These are phyloP conservation scores for Plagodis dolabraria DNA, from an alignment of 2,888 invertebrate species.

Conservation along the genomic window DNA sequence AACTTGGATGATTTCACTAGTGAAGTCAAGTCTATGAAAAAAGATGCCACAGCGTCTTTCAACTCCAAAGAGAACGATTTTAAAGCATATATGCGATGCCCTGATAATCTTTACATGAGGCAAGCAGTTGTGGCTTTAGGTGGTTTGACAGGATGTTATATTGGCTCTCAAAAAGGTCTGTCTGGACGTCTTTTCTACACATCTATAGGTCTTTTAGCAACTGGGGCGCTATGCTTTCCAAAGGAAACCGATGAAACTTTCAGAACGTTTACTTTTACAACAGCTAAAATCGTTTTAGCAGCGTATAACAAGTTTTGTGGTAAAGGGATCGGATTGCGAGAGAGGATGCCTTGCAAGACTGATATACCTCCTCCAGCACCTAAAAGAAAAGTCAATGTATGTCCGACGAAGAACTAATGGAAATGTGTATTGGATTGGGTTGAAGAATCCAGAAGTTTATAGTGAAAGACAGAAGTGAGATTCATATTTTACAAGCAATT, in stretches of 20 bases:
- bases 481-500: too few species aligned
- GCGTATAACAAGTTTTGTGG: conserved; percentile 49
- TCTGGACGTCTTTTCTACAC: conserved; percentile 45
- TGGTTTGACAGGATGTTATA: conserved; percentile 43
- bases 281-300: conserved; percentile 38
- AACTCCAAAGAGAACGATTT: conserved; percentile 41
- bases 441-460: too few species aligned
- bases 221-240: conserved; percentile 62
- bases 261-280: conserved; percentile 40
- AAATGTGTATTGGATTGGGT: neutral
- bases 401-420: conserved; percentile 33
- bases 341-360: conserved; percentile 52
- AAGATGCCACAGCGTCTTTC: conserved; percentile 25
- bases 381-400: conserved; percentile 32
- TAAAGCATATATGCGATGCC: conserved; percentile 51
- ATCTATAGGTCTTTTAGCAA: conserved; percentile 46
- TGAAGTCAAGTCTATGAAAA: conserved; percentile 26
- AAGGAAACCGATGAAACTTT: conserved; percentile 63
- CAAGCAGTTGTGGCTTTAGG: conserved; percentile 47
- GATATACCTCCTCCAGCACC: conserved; percentile 45
- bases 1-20: conserved; percentile 32
- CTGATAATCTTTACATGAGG: conserved; percentile 48
- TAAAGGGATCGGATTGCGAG: conserved; percentile 43
- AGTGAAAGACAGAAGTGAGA: too few species aligned
- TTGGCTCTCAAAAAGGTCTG: conserved; percentile 31